These are phyloP conservation scores for Sitobion miscanthi DNA, from an alignment of 1,140 invertebrate genomes.

Conservation along the genomic window DNA sequence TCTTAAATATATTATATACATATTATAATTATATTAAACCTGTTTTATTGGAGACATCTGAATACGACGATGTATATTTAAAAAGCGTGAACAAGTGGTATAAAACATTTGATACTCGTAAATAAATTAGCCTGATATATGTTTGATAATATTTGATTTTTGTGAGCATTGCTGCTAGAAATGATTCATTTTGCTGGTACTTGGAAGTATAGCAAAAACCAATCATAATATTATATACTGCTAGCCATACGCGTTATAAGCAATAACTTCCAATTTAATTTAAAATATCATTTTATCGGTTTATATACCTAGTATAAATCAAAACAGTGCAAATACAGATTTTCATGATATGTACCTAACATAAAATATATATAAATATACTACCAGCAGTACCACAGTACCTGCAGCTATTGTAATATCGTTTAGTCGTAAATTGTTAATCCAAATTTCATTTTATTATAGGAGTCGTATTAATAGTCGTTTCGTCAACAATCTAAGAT, in stretches of 20 bases:
- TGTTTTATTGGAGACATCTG: background rate
- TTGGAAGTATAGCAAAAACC: background rate
- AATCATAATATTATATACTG: background rate
- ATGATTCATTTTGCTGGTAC: background rate
- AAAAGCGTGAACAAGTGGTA: background rate
- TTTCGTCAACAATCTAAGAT: background rate
- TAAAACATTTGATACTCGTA: background rate
- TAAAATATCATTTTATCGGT: background rate
- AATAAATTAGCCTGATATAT: background rate
- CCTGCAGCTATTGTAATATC: background rate
- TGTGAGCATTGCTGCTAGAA: background rate
- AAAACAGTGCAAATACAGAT: background rate
- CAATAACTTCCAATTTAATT: background rate
- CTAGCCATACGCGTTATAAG: background rate
- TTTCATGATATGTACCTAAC: background rate
- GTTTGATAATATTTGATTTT: background rate
- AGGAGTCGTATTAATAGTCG: background rate
- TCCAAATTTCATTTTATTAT: background rate
- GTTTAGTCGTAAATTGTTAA: background rate
- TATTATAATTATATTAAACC: background rate
- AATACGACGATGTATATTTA: background rate
- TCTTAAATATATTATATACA: no score
- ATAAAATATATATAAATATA: background rate
- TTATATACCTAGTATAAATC: background rate
- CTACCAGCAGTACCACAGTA: background rate